A percentile compares a stretch with the other conserved stretches of the same genome.
Evolutionary conservation across 2,888 invertebrate genomes (phyloP).

Genomic region (Drosophila prolongata): DNA sequence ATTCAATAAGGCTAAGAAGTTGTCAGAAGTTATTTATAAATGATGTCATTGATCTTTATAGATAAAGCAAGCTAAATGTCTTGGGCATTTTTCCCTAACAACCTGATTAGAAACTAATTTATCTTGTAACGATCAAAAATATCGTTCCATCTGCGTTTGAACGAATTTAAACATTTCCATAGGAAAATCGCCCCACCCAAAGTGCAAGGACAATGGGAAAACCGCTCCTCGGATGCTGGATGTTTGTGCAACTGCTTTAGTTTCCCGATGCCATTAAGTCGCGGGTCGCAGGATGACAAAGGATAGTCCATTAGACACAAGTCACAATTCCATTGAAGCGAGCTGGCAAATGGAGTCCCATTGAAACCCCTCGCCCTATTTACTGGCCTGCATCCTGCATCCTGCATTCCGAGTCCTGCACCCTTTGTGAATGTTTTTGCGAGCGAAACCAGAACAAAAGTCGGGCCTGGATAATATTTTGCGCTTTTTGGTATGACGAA

Average conservation of each 20-base stretch:
- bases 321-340: conserved; percentile 48
- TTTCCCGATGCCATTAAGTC: conserved; percentile 70
- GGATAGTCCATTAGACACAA: conserved; percentile 66
- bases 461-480: conserved; percentile 67
- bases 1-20: too few species aligned
- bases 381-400: conserved; percentile 16
- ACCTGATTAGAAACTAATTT: neutral
- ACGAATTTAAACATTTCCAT: conserved; percentile 5
- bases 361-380: conserved; percentile 21
- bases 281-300: conserved; percentile 50
- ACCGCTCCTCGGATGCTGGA: conserved; percentile 37
- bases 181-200: neutral
- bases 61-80: too few species aligned
- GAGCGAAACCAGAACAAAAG: conserved; percentile 75
- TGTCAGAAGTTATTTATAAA: too few species aligned
- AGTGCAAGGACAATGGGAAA: conserved; percentile 24
- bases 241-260: conserved; percentile 69
- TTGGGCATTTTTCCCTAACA: neutral
- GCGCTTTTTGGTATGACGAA: conserved; percentile 78
- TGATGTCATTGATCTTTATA: too few species aligned
- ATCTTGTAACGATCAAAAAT: neutral
- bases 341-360: conserved; percentile 24
- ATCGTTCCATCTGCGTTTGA: conserved; percentile 21
- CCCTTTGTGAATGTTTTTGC: conserved; percentile 60
- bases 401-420: conserved; percentile 17